Base-by-base conservation (phyloP, 2,113 vertebrate genomes). In the Neotragus moschatus region DNA sequence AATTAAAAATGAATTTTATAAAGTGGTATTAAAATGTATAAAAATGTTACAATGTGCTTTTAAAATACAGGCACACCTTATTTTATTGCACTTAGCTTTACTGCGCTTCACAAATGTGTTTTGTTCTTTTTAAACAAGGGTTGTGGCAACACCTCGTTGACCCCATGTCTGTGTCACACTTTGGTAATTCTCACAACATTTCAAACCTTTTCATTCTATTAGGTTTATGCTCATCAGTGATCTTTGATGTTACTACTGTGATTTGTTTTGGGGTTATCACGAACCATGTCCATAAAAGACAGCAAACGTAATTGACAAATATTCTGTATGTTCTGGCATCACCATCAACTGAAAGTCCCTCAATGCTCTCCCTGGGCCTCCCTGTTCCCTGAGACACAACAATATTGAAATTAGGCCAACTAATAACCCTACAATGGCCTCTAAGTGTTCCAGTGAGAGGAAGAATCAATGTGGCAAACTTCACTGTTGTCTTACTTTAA, bases 81-180 rank as follows among this genome's bases (percentile, higher is more conserved):
- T 53, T 81, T n/a, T 25, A 53, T 36, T 25, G 49, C 1, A 7
- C 79, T 81, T 23, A 0, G 1, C 79, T 81, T n/a, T 25, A 51
- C 17, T 25, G 30, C 1, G 0, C 47, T 25, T 81, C 30, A 33
- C 49, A 53, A 21, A 23, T 81, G 26, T 13, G 79, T 81, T 25
- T 80, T 12, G 3, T 51, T 70, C 36, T 70, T 39, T 23, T 70
- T 12, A 39, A 80, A 80, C 79, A 81, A 53, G 49, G 47, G 21
- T 81, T n/a, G 79, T 25, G 49, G 49, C 30, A n/a, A 33, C 11
- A 6, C 49, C 33, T 7, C 2, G 0, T 14, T 7, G 11, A n/a
- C 11, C 19, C 21, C 11, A 1, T 0, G 11, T 81, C 30, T 81
- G 33, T 81, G 49, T 81, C 33, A 36, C 49, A 53, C n/a, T n/a